phyloP scores from a whole-genome alignment of 64 coral and sea anemone genomes.

The Montipora foliosa region DNA sequence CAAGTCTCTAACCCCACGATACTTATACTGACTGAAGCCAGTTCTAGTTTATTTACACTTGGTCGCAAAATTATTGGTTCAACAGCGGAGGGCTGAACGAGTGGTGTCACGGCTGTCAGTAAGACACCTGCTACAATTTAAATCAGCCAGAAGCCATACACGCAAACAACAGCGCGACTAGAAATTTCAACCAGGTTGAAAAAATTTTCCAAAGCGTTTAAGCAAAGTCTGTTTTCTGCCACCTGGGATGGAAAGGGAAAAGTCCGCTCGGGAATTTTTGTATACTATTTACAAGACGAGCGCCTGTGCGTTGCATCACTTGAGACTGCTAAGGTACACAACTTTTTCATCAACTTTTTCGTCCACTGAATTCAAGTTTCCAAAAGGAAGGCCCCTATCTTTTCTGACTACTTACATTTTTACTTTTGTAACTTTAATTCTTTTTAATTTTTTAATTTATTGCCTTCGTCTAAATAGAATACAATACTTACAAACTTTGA shows the following conservation, averaged over 20 bases:
- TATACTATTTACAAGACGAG: too few species aligned
- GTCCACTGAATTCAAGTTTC: too few species aligned
- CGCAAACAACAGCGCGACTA: background rate
- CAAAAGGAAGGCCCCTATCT: too few species aligned
- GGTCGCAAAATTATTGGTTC: conserved; percentile 39
- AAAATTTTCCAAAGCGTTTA: too few species aligned
- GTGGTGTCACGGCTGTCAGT: conserved; percentile 22
- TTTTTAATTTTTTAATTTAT: too few species aligned
- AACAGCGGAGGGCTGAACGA: background rate
- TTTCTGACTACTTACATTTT: too few species aligned
- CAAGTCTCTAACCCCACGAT: conserved; percentile 20
- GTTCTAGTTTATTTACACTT: conserved; percentile 29
- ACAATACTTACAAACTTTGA: too few species aligned
- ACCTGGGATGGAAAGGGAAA: background rate
- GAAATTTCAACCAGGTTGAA: background rate
- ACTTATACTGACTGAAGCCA: conserved; percentile 7
- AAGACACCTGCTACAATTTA: conserved; percentile 14
- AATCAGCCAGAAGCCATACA: background rate
- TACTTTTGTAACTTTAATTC: too few species aligned
- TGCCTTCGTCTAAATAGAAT: too few species aligned
- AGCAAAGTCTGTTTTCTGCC: background rate
- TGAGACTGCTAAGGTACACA: too few species aligned
- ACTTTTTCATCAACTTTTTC: too few species aligned
- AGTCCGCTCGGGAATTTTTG: background rate
- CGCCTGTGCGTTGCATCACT: too few species aligned